Conservation (phyloP, 2,113 vertebrate genomes). For the Paradoxurus hermaphroditus region DNA sequence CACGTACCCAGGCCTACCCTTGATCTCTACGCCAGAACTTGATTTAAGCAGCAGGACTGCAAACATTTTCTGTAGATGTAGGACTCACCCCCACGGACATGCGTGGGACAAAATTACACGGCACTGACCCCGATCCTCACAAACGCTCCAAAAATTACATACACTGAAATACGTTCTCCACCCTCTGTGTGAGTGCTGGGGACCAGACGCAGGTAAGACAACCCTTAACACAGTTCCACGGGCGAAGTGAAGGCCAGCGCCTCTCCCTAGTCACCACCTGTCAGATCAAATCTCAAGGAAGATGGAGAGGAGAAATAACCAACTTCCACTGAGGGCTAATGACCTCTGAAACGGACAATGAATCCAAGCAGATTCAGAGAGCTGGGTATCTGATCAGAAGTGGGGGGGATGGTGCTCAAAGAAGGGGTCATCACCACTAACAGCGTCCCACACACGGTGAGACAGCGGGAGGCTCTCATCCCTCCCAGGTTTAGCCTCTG, state of each 20-base stretch:
- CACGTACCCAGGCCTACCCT: not conserved
- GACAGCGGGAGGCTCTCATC: not conserved
- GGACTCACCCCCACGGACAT: not conserved
- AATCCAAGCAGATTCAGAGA: not conserved
- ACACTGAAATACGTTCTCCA: not conserved
- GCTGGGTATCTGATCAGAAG: not conserved
- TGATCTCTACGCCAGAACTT: not conserved
- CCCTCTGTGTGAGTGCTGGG: not conserved
- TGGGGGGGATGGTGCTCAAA: accelerated
- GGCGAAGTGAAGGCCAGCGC: not conserved
- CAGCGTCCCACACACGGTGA: accelerated
- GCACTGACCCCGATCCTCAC: not conserved
- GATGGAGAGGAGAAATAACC: not conserved
- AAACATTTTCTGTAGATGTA: not conserved
- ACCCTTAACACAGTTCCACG: not conserved
- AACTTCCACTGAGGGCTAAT: not conserved
- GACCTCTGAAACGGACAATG: not conserved
- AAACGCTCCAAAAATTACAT: not conserved
- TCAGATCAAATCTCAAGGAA: not conserved
- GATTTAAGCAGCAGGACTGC: not conserved
- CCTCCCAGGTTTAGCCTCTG: not conserved
- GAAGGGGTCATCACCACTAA: not conserved
- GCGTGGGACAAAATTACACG: not conserved
- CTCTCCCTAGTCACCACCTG: not conserved
- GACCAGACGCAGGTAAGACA: not conserved